These are phyloP conservation scores for Tribolium freemani DNA, from an alignment of 2,888 invertebrate species.

Conservation along the genomic window DNA sequence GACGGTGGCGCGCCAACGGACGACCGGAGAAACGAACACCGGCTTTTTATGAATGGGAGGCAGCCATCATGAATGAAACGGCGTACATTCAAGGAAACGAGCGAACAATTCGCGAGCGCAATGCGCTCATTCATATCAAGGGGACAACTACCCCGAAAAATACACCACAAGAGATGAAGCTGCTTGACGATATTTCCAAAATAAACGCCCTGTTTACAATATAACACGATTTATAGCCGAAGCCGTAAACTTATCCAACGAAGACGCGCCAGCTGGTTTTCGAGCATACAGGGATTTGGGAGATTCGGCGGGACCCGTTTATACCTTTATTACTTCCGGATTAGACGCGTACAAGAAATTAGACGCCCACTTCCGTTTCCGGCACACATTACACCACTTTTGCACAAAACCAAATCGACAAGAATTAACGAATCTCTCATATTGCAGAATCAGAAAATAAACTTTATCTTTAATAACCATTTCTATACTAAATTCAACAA, in stretches of 20 bases:
- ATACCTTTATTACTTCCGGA: conserved; percentile 54
- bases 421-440: too few species aligned
- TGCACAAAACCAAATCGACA: too few species aligned
- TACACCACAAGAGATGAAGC: not conserved
- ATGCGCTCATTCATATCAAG: conserved; percentile 2
- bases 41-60: conserved; percentile 82
- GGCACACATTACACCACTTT: not conserved
- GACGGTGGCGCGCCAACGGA: conserved; percentile 63
- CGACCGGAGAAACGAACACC: conserved; percentile 63
- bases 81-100: conserved; percentile 69
- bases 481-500: too few species aligned
- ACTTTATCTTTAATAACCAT: too few species aligned
- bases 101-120: conserved; percentile 44
- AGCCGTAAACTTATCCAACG: not conserved
- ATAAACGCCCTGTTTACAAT: conserved; percentile 9
- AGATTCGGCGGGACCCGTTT: conserved; percentile 34
- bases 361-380: conserved; percentile 22
- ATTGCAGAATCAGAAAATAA: too few species aligned
- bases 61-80: conserved; percentile 81
- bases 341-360: conserved; percentile 40
- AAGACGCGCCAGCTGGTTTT: conserved; percentile 29
- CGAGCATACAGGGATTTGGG: conserved; percentile 9
- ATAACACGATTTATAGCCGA: not conserved
- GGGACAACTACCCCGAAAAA: not conserved
- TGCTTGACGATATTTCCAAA: too few species aligned